Evolutionary conservation across 64 coral and sea anemone genomes (phyloP).

Genomic region (Montipora sp.): DNA sequence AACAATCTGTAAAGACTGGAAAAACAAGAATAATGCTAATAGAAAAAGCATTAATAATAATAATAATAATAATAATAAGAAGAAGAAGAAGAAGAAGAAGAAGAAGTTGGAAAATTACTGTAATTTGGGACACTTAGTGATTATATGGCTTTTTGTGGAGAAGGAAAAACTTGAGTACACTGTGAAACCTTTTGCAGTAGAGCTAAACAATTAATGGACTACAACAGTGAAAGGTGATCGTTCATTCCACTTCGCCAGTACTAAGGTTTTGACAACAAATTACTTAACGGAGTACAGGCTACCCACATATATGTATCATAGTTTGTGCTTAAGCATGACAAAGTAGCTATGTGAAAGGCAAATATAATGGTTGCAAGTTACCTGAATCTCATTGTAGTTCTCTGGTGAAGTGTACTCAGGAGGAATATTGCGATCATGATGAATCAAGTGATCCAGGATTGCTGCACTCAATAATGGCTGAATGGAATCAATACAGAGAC

Average conservation of each 20-base stretch:
- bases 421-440: constrained; percentile 92
- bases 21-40: background rate
- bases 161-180: too few species aligned
- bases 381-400: constrained; percentile 99
- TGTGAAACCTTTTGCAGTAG: too few species aligned
- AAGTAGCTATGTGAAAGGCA: background rate
- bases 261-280: too few species aligned
- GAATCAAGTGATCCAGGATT: constrained; percentile 88
- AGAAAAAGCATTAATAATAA: background rate
- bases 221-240: too few species aligned
- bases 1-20: constrained; percentile 93
- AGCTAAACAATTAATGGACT: too few species aligned
- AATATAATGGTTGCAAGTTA: constrained; percentile 12
- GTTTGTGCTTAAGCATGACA: too few species aligned
- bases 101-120: too few species aligned
- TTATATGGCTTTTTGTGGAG: too few species aligned
- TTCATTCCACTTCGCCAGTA: too few species aligned
- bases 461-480: constrained; percentile 93
- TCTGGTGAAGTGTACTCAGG: constrained; percentile 95
- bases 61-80: background rate
- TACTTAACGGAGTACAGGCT: too few species aligned
- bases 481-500: background rate
- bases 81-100: background rate
- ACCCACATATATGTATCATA: too few species aligned
- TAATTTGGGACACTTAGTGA: too few species aligned